Conservation (phyloP, 2,113 vertebrate species). For the Acanthisitta chloris region DNA sequence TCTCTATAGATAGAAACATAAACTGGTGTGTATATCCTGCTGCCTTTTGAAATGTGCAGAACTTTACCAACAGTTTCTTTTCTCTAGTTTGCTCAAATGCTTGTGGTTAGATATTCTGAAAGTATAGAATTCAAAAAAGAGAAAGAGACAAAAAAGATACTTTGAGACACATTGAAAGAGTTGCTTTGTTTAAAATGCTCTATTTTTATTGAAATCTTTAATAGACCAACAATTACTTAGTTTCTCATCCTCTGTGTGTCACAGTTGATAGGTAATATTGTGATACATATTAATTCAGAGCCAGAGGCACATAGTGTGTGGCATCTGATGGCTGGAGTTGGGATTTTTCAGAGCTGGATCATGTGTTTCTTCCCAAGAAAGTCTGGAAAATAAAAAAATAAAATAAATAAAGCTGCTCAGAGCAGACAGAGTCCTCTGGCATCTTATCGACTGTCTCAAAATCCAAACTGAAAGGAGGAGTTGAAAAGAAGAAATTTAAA, state of each 20-base stretch:
- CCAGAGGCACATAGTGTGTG: neutral
- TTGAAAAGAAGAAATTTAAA: neutral
- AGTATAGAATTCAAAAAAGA: neutral
- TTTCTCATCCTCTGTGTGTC: neutral
- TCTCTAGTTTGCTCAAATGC: constrained; percentile 63
- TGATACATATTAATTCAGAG: neutral
- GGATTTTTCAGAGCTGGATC: neutral
- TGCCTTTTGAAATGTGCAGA: constrained; percentile 68
- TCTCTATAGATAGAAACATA: constrained; percentile 69
- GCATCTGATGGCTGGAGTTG: neutral
- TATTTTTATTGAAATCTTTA: neutral
- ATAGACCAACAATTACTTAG: neutral
- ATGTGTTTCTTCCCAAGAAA: neutral
- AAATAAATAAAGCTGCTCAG: neutral
- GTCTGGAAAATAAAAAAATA: no score
- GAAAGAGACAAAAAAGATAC: neutral
- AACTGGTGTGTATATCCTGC: constrained; percentile 65
- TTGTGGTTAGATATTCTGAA: constrained; percentile 63
- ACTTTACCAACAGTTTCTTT: constrained; percentile 74
- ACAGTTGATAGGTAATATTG: neutral
- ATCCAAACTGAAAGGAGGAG: neutral
- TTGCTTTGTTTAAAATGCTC: neutral
- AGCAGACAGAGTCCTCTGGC: neutral
- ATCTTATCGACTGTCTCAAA: neutral
- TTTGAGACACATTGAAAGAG: neutral